Percentiles rank a stretch among this genome's conserved stretches.
Evolutionary conservation across 2,888 invertebrate species (phyloP).

Genomic region (Phortica okadai): DNA sequence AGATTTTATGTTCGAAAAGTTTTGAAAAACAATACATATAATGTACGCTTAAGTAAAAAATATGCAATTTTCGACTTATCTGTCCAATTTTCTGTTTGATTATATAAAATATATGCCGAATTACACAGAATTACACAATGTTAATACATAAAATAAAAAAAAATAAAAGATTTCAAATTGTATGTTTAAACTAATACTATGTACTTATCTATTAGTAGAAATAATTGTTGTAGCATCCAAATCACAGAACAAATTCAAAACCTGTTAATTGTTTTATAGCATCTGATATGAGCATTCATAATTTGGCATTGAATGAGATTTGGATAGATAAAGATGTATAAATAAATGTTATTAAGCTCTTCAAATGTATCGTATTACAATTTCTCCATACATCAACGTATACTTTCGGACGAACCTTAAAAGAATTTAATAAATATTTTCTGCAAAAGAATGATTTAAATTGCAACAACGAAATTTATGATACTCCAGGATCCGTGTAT

Average conservation of each 20-base stretch:
- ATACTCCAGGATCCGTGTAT: too few relatives aligned
- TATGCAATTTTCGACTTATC: constrained; percentile 22
- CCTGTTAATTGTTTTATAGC: constrained; percentile 35
- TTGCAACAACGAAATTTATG: too few relatives aligned
- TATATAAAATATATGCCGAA: too few relatives aligned
- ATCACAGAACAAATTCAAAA: constrained; percentile 17
- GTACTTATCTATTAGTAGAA: constrained; percentile 18
- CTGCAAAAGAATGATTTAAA: too few relatives aligned
- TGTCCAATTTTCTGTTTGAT: constrained; percentile 4
- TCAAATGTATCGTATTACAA: too few relatives aligned
- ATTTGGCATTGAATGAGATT: neutral
- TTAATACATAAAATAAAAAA: neutral
- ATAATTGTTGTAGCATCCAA: constrained; percentile 28
- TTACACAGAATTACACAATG: constrained; percentile 22
- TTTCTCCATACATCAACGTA: too few relatives aligned
- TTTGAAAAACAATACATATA: neutral
- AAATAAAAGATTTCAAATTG: neutral
- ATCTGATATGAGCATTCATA: neutral
- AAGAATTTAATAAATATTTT: too few relatives aligned
- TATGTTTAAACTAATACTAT: neutral
- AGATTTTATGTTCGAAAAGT: too few relatives aligned
- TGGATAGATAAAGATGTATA: neutral
- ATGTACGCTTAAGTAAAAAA: constrained; percentile 16
- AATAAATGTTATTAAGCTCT: neutral
- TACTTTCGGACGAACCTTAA: too few relatives aligned